Percentiles rank a stretch among this genome's conserved stretches.
These are phyloP conservation scores for Periplaneta americana DNA, from an alignment of 1,140 invertebrate genomes.

Conservation along the genomic window DNA sequence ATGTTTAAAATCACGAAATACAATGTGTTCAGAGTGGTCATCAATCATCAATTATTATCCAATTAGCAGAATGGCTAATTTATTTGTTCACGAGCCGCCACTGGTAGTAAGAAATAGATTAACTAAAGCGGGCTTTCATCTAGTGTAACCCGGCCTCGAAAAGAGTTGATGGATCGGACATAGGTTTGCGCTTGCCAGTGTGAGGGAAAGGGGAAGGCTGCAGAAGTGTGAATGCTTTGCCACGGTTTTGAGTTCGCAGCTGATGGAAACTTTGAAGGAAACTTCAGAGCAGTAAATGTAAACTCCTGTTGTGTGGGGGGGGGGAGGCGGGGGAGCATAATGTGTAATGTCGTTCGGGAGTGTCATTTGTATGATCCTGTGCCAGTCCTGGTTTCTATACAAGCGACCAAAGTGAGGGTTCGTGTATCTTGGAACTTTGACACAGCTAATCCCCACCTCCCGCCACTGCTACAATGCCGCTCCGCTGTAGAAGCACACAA, in stretches of 20 bases:
- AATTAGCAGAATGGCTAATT: no score
- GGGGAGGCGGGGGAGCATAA: background rate
- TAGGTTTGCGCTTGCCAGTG: background rate
- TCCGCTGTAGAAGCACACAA: background rate
- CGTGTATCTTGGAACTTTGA: slow-evolving; percentile 2
- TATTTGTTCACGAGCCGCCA: no score
- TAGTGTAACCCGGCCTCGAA: background rate
- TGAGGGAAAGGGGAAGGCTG: background rate
- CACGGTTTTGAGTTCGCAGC: background rate
- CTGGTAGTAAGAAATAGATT: no score
- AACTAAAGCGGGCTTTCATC: no score
- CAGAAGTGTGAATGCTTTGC: background rate
- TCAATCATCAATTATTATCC: no score
- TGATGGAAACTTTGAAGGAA: background rate
- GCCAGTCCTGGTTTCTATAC: background rate
- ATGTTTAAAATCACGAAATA: no score
- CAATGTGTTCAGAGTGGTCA: no score
- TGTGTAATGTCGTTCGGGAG: background rate
- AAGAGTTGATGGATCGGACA: background rate
- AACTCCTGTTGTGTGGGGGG: background rate
- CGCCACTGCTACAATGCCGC: no score
- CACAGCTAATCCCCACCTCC: background rate
- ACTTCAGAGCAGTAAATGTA: background rate
- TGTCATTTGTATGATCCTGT: background rate
- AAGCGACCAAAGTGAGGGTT: background rate